These are phyloP conservation scores for Hyalella azteca DNA, from an alignment of 2,888 invertebrate species.

Conservation along the genomic window DNA sequence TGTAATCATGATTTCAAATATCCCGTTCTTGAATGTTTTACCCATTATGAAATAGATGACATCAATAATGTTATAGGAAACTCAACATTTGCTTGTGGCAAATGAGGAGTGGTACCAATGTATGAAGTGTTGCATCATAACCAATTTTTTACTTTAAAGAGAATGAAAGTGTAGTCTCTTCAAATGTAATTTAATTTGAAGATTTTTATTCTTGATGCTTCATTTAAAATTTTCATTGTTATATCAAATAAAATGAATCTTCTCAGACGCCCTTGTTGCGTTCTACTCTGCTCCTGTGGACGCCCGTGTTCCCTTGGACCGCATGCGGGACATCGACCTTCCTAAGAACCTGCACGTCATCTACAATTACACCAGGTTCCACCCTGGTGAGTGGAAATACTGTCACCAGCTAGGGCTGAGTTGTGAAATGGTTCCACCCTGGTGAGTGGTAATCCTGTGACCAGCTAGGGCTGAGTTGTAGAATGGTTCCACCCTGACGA, in stretches of 20 bases:
- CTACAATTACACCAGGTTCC: conserved; percentile 79
- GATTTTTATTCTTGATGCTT: neutral
- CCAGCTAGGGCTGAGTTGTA: too few relatives aligned
- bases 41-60: too few relatives aligned
- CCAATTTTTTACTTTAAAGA: too few relatives aligned
- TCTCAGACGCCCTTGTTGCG: conserved; percentile 71
- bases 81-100: neutral
- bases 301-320: conserved; percentile 76
- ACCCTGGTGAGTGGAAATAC: conserved; percentile 72
- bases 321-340: conserved; percentile 73
- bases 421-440: too few relatives aligned
- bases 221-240: neutral
- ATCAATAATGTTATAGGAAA: too few relatives aligned
- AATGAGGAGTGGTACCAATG: neutral
- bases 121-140: neutral
- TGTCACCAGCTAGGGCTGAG: too few relatives aligned
- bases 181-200: neutral
- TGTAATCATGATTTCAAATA: too few relatives aligned
- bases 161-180: too few relatives aligned
- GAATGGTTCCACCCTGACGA: too few relatives aligned
- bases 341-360: conserved; percentile 88
- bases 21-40: too few relatives aligned
- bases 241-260: neutral
- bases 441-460: too few relatives aligned
- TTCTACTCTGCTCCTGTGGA: conserved; percentile 78